Evolutionary conservation across 2,888 invertebrate genomes (phyloP).

Genomic region (Acleris sparsana): DNA sequence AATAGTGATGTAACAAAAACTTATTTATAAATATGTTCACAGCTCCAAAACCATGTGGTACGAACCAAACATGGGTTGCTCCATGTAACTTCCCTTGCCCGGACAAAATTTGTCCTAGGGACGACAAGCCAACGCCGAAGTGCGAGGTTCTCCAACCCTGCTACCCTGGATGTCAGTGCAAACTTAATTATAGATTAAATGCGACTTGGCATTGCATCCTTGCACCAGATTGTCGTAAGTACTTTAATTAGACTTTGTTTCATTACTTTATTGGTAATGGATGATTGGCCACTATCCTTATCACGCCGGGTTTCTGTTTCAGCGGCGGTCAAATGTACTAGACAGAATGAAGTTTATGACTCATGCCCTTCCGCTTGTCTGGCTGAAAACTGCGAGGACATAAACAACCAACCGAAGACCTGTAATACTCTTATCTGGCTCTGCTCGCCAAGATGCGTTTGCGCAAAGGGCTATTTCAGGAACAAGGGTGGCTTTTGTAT

Average conservation of each 20-base stretch:
- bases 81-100: conserved; percentile 23
- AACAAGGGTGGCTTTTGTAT: conserved; percentile 37
- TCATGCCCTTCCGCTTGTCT: conserved; percentile 35
- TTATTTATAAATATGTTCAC: background rate
- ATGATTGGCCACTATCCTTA: no score
- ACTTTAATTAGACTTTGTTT: background rate
- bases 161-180: conserved; percentile 34
- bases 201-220: conserved; percentile 19
- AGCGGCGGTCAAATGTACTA: conserved; percentile 39
- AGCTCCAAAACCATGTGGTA: conserved; percentile 27
- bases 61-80: conserved; percentile 32
- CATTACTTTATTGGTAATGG: no score
- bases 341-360: conserved; percentile 37
- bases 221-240: conserved; percentile 36
- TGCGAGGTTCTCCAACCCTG: conserved; percentile 14
- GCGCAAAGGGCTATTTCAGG: conserved; percentile 35
- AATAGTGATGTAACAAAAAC: no score
- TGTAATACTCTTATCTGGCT: conserved; percentile 33
- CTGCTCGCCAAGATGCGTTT: conserved; percentile 38
- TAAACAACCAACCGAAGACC: conserved; percentile 29
- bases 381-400: conserved; percentile 34
- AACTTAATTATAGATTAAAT: conserved; percentile 33
- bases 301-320: background rate
- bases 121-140: conserved; percentile 26
- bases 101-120: conserved; percentile 16